phyloP scores from a whole-genome alignment of 2,797 vertebrate species.

The Fratercula arctica region DNA sequence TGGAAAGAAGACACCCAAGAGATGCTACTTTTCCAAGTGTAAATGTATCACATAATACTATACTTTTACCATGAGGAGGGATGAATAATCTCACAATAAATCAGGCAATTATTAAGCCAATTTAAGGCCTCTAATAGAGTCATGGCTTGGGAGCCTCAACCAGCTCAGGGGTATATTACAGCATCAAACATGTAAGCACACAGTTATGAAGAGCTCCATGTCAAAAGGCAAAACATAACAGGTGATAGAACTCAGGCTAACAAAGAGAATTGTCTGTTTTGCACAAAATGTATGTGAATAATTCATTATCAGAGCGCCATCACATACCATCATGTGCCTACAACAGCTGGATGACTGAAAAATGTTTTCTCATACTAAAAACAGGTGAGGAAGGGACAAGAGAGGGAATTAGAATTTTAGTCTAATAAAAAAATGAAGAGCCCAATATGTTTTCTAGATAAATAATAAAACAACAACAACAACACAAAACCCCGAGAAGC shows the following conservation, averaged over 20 bases:
- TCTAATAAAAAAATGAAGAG: background rate
- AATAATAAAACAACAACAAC: background rate
- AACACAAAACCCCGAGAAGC: background rate
- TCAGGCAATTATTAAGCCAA: background rate
- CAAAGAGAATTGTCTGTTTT: background rate
- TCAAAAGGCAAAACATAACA: background rate
- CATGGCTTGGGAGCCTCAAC: background rate
- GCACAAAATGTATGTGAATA: background rate
- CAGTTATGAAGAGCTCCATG: background rate
- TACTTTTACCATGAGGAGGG: background rate
- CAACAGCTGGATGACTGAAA: background rate
- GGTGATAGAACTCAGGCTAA: background rate
- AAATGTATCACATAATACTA: background rate
- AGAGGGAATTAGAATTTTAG: background rate
- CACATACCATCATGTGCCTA: background rate
- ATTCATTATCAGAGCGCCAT: background rate
- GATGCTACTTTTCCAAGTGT: background rate
- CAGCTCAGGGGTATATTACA: background rate
- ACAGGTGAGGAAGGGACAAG: background rate
- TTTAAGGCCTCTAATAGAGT: background rate
- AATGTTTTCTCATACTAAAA: background rate
- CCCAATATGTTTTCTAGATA: background rate
- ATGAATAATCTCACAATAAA: background rate
- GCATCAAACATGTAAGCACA: background rate
- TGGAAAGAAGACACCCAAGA: background rate